A percentile compares a stretch with the other conserved stretches of the same genome.
Conservation (phyloP, 2,797 vertebrate species). For the Falco peregrinus region DNA sequence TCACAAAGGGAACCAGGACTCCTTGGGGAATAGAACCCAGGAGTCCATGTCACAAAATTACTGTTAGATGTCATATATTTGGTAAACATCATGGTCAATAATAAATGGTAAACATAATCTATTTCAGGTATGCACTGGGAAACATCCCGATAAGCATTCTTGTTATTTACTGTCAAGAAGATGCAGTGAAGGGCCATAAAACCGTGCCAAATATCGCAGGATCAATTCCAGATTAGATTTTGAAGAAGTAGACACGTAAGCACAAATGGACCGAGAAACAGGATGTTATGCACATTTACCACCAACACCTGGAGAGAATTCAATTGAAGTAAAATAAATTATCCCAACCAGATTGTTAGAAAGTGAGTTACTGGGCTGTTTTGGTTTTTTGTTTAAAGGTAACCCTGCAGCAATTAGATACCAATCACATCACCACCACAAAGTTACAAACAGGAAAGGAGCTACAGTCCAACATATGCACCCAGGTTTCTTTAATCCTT, state of each 20-base stretch:
- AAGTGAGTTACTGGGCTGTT: slow-evolving; percentile 9
- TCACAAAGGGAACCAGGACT: not conserved
- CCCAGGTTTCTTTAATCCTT: slow-evolving; percentile 60
- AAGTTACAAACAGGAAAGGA: slow-evolving; percentile 64
- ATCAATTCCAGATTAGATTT: not conserved
- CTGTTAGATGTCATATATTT: not conserved
- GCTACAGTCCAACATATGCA: slow-evolving; percentile 17
- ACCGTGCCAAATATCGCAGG: not conserved
- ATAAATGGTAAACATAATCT: not conserved
- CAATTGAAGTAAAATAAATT: not conserved
- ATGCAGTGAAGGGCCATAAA: not conserved
- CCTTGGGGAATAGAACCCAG: not conserved
- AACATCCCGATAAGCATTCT: not conserved
- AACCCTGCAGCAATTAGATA: slow-evolving; percentile 63
- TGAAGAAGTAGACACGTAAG: not conserved
- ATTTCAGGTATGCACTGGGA: not conserved
- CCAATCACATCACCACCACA: slow-evolving; percentile 52
- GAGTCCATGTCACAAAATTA: not conserved
- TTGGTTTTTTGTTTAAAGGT: not conserved
- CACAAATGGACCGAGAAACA: not conserved
- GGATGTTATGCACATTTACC: not conserved
- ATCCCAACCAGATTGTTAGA: not conserved
- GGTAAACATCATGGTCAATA: not conserved
- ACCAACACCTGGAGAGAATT: not conserved
- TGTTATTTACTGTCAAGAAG: not conserved